Conservation (phyloP, 1,140 invertebrate species). For the Trachymyrmex cornetzi region DNA sequence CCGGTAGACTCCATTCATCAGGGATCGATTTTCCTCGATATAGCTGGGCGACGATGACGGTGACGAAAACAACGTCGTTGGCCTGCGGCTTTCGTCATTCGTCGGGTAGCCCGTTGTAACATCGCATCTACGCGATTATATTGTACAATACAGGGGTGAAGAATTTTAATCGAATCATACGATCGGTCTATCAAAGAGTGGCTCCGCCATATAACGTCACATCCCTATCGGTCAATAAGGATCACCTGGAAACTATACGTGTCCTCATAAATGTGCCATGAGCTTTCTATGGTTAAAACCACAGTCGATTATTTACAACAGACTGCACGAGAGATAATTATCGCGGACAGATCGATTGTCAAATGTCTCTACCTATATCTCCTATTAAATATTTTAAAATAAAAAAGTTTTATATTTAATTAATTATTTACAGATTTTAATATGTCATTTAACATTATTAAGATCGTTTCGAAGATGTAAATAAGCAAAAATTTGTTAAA, state of each 20-base stretch:
- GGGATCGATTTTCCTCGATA: conserved; percentile 53
- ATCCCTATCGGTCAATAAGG: conserved; percentile 64
- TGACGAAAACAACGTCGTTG: conserved; percentile 53
- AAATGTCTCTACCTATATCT: background rate
- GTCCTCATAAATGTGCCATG: conserved; percentile 36
- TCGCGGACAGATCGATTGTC: conserved; percentile 47
- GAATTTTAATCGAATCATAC: conserved; percentile 83
- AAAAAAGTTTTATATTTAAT: no score
- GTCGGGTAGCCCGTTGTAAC: background rate
- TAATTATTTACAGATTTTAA: no score
- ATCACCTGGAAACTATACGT: conserved; percentile 56
- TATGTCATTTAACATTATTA: no score
- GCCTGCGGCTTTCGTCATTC: conserved; percentile 42
- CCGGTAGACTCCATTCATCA: background rate
- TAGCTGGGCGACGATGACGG: conserved; percentile 10
- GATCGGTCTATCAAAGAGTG: conserved; percentile 82
- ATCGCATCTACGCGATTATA: conserved; percentile 11
- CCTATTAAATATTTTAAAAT: background rate
- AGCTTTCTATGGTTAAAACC: conserved; percentile 61
- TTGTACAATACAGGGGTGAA: conserved; percentile 10
- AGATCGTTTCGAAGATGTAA: no score
- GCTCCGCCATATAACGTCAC: conserved; percentile 70
- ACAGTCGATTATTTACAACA: background rate
- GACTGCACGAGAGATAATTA: conserved; percentile 34
- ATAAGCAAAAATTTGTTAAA: no score